A percentile compares a stretch with the other conserved stretches of the same genome.
Evolutionary conservation across 2,888 invertebrate species (phyloP).

Genomic region (Odontocerum albicorne): DNA sequence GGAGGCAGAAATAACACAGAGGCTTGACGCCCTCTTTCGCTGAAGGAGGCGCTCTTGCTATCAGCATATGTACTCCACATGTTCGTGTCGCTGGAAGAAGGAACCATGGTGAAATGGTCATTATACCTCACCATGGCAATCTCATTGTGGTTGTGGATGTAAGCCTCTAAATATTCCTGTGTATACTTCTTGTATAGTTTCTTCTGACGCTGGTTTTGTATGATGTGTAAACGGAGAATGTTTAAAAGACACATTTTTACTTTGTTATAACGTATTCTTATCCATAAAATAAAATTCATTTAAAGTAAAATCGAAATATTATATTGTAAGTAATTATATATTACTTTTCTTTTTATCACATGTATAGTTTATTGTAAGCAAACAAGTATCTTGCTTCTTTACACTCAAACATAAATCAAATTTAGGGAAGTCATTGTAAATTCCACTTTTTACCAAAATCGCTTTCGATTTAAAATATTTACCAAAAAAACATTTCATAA

Average conservation of each 20-base stretch:
- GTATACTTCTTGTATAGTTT: conserved; percentile 56
- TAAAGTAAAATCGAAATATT: too few species aligned
- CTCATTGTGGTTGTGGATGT: conserved; percentile 51
- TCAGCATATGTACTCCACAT: conserved; percentile 26
- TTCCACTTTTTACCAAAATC: too few species aligned
- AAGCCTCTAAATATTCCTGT: conserved; percentile 54
- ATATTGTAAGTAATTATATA: too few species aligned
- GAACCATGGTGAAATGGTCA: conserved; percentile 41
- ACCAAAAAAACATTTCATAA: too few species aligned
- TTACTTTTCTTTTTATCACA: too few species aligned
- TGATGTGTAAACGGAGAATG: conserved; percentile 57
- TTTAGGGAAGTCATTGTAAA: too few species aligned
- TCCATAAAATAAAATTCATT: too few species aligned
- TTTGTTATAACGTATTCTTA: conserved; percentile 5
- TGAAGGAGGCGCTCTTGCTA: conserved; percentile 42
- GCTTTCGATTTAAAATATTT: too few species aligned
- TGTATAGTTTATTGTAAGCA: too few species aligned
- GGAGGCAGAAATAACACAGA: conserved; percentile 49
- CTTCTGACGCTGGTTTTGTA: conserved; percentile 56
- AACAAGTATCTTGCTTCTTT: too few species aligned
- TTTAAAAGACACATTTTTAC: conserved; percentile 59
- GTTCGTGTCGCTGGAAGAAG: conserved; percentile 20
- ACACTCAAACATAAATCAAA: too few species aligned
- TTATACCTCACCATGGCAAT: conserved; percentile 44
- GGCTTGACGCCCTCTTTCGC: conserved; percentile 43